Evolutionary conservation across 2,888 invertebrate species (phyloP).

Genomic region (Phlogophora meticulosa): DNA sequence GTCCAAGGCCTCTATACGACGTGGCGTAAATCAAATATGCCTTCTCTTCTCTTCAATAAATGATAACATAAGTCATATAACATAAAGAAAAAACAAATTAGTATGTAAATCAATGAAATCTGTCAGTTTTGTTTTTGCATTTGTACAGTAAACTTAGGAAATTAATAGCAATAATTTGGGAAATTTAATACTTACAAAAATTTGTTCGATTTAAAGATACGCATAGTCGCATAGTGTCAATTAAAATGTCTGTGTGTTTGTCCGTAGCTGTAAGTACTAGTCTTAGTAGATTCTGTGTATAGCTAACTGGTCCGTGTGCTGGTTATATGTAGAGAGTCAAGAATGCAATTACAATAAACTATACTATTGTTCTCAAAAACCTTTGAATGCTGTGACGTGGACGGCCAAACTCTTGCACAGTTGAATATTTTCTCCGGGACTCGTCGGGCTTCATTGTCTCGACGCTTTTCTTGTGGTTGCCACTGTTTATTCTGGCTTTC

Average conservation of each 20-base stretch:
- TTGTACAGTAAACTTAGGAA: not conserved
- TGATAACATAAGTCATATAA: too few species aligned
- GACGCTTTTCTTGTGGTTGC: too few species aligned
- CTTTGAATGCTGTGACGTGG: not conserved
- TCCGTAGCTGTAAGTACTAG: constrained; percentile 31
- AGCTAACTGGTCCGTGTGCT: constrained; percentile 2
- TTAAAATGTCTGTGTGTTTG: constrained; percentile 21
- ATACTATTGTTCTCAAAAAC: constrained; percentile 16
- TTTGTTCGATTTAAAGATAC: constrained; percentile 1
- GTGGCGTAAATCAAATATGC: too few species aligned
- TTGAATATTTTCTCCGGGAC: too few species aligned
- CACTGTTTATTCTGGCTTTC: too few species aligned
- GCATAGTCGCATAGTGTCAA: constrained; percentile 19
- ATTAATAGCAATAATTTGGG: not conserved
- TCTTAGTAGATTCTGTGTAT: constrained; percentile 16
- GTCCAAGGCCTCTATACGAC: too few species aligned
- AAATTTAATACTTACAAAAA: not conserved
- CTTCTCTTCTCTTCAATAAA: too few species aligned
- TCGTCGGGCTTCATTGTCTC: too few species aligned
- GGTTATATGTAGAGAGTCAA: constrained; percentile 12
- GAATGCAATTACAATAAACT: constrained; percentile 43
- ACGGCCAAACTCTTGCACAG: not conserved
- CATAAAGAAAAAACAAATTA: too few species aligned
- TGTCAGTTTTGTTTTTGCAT: not conserved
- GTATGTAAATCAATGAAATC: too few species aligned